Percentiles rank a stretch among this genome's conserved stretches.
Evolutionary conservation across 2,113 vertebrate species (phyloP).

Genomic region (Lagopus leucura): DNA sequence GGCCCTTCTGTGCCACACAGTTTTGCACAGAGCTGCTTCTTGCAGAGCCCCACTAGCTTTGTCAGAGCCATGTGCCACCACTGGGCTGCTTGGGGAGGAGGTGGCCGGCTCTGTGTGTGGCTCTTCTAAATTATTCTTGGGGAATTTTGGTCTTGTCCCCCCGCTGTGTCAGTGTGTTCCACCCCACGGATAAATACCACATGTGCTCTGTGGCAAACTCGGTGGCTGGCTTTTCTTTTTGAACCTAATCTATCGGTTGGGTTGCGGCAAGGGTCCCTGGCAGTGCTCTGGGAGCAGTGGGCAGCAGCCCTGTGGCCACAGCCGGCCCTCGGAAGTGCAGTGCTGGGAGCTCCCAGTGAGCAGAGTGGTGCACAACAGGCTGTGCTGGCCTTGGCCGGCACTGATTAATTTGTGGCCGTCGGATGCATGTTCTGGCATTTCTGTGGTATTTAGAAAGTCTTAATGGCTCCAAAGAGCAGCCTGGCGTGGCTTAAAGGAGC

Average conservation of each 20-base stretch:
- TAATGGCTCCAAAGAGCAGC: neutral
- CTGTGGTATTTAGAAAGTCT: neutral
- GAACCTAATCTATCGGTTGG: neutral
- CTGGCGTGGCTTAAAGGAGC: neutral
- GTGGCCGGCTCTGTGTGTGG: fast-evolving
- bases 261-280: neutral
- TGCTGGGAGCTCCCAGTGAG: neutral
- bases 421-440: neutral
- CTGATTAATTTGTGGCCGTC: neutral
- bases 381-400: neutral
- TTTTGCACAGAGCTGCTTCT: neutral
- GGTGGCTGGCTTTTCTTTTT: neutral
- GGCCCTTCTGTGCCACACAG: neutral
- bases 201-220: neutral
- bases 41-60: neutral
- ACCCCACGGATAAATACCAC: neutral
- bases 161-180: neutral
- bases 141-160: neutral
- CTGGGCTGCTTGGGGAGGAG: neutral
- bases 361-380: fast-evolving
- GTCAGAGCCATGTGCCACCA: neutral
- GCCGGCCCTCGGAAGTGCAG: too few relatives aligned
- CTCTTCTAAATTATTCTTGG: neutral
- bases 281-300: neutral
- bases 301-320: neutral